Conservation (phyloP, 2,113 vertebrate genomes). For the Scolopax mira region DNA sequence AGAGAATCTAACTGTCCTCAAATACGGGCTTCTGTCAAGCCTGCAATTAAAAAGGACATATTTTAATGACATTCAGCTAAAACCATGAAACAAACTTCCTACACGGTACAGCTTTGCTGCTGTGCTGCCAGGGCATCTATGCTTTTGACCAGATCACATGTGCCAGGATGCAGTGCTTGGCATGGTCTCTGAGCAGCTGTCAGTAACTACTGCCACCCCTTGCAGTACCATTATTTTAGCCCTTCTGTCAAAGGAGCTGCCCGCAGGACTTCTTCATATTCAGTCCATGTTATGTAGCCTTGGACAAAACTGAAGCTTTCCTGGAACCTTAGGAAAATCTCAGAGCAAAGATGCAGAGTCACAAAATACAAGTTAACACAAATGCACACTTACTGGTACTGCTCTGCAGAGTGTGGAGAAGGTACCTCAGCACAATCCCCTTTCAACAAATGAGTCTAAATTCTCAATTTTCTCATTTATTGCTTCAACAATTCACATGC, state of each 20-base stretch:
- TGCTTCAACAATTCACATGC: not conserved
- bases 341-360: not conserved
- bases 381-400: not conserved
- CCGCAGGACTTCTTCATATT: not conserved
- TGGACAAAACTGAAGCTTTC: not conserved
- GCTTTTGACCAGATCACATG: fast-evolving
- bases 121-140: not conserved
- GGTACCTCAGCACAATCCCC: not conserved
- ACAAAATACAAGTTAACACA: not conserved
- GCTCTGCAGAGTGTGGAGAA: not conserved
- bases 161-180: not conserved
- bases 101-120: not conserved
- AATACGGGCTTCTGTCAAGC: not conserved
- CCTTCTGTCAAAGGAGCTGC: not conserved
- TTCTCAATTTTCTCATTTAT: not conserved
- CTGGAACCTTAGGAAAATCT: not conserved
- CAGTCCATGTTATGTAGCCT: not conserved
- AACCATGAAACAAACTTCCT: not conserved
- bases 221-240: not conserved
- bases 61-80: not conserved
- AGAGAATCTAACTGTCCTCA: not conserved
- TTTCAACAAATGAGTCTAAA: not conserved
- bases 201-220: not conserved
- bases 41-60: not conserved
- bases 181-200: not conserved